Conservation (phyloP, 2,797 vertebrate species). For the Anas flavirostris region DNA sequence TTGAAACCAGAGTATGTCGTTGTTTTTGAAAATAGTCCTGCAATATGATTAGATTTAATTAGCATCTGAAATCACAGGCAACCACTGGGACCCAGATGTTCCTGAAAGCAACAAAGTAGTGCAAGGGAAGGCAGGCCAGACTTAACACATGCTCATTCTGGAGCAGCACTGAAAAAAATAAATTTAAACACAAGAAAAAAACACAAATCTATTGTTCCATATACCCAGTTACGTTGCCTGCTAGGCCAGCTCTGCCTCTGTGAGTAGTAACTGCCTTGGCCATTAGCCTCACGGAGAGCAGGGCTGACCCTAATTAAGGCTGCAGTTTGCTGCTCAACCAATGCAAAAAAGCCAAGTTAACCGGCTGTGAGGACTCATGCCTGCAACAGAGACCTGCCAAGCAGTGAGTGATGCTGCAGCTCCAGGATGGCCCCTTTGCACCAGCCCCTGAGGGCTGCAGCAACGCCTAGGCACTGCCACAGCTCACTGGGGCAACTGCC, state of each 20-base stretch:
- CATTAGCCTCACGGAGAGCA: not conserved
- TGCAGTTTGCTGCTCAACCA: not conserved
- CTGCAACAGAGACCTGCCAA: not conserved
- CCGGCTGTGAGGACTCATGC: not conserved
- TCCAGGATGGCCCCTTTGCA: not conserved
- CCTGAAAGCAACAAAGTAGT: not conserved
- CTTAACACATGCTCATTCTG: not conserved
- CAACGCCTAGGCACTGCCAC: not conserved
- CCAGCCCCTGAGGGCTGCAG: not conserved
- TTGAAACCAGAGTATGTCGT: not conserved
- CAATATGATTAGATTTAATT: not conserved
- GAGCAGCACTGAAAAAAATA: not conserved
- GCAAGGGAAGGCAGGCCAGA: not conserved
- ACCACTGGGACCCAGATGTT: constrained; percentile 38
- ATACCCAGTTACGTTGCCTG: not conserved
- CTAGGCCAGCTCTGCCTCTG: not conserved
- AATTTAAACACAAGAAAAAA: not conserved
- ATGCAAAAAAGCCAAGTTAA: not conserved
- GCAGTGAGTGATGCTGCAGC: not conserved
- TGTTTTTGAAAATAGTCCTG: not conserved
- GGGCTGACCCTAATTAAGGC: not conserved
- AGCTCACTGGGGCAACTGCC: not conserved
- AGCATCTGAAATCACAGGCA: constrained; percentile 8
- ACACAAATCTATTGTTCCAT: not conserved
- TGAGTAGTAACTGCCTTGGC: not conserved